Base-by-base conservation (phyloP, 2,888 invertebrate species). In the Diploptera punctata region DNA sequence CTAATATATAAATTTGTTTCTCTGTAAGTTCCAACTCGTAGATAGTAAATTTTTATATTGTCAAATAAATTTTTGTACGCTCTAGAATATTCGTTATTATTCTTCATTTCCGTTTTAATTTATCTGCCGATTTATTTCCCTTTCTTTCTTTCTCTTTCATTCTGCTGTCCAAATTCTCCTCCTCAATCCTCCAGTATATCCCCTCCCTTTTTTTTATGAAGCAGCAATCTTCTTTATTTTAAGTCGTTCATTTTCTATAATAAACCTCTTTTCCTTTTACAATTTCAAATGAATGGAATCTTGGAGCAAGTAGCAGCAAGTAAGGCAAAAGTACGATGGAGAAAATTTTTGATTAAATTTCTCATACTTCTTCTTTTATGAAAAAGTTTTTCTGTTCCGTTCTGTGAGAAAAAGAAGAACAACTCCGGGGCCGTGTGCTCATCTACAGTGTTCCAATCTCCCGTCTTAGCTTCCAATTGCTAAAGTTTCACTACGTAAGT, bases 271-370 rank as follows among this genome's bases (percentile, higher is more conserved):
- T 73, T 73, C 71, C 73, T 73, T 71, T 71, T 68, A 68, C 73
- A 73, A 71, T 73, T 73, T 71, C 68, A 73, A 73, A 73, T 73
- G 73, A 73, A 73, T 71, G 71, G 71, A 73, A 71, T 68, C 73
- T 68, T 70, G 47, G 26, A 33, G 33, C 33, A 26, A 65, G 57
- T 16, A 31, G 44, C 70, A 49, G 44, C 70, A 47, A 70, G 47
- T 47, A 62, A 61, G 60, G 33, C 44, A 49, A 47, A 70, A 70
- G 62, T 44, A 62, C 44, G 61, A 21, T 62, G 61, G 70, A 70
- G 71, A 47, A 73, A 71, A 73, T 73, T 71, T 73, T 73, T 73
- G 73, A 73, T 73, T 73, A 73, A 71, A 73, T 73, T 73, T 73
- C 73, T 73, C 70, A 70, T 73, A 68, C 71, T 71, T 67, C 73